Evolutionary conservation across 1,140 invertebrate species (phyloP).

Genomic region (Adoxophyes honmai): DNA sequence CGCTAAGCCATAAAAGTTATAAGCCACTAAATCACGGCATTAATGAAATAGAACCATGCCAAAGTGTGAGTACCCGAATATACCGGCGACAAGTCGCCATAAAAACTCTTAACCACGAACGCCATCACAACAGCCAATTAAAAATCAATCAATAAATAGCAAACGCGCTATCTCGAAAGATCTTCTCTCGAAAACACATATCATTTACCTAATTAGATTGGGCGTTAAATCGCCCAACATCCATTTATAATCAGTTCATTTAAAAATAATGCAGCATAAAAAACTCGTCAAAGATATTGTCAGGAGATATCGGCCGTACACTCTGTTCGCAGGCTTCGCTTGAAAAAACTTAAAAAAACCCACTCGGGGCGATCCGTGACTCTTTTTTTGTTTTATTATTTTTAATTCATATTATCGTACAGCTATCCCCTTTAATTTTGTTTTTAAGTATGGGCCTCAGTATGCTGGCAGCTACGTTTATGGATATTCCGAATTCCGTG

Average conservation of each 20-base stretch:
- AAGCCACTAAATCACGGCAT: slow-evolving; percentile 1
- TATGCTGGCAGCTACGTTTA: slow-evolving; percentile 72
- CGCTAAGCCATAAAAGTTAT: slow-evolving; percentile 9
- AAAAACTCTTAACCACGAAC: slow-evolving; percentile 11
- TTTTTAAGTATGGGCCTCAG: slow-evolving; percentile 74
- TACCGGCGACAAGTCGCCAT: neutral
- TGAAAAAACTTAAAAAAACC: slow-evolving; percentile 59
- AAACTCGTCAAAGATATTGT: slow-evolving; percentile 76
- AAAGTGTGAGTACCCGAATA: neutral
- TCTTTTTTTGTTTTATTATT: slow-evolving; percentile 76
- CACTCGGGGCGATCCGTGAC: slow-evolving; percentile 73
- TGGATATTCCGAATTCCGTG: slow-evolving; percentile 72
- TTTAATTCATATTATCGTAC: slow-evolving; percentile 77
- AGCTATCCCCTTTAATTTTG: slow-evolving; percentile 77
- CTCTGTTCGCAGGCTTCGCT: slow-evolving; percentile 66
- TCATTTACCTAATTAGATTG: slow-evolving; percentile 76
- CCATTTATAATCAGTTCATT: slow-evolving; percentile 75
- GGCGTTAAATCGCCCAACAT: slow-evolving; percentile 76
- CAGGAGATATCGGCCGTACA: slow-evolving; percentile 58
- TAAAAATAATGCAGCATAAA: slow-evolving; percentile 74
- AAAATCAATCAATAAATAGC: slow-evolving; percentile 55
- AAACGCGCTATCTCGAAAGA: slow-evolving; percentile 35
- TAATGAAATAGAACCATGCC: slow-evolving; percentile 9
- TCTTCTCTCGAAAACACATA: slow-evolving; percentile 66
- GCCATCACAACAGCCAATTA: slow-evolving; percentile 32